Conservation (phyloP, 2,113 vertebrate species). For the Arothron firmamentum region DNA sequence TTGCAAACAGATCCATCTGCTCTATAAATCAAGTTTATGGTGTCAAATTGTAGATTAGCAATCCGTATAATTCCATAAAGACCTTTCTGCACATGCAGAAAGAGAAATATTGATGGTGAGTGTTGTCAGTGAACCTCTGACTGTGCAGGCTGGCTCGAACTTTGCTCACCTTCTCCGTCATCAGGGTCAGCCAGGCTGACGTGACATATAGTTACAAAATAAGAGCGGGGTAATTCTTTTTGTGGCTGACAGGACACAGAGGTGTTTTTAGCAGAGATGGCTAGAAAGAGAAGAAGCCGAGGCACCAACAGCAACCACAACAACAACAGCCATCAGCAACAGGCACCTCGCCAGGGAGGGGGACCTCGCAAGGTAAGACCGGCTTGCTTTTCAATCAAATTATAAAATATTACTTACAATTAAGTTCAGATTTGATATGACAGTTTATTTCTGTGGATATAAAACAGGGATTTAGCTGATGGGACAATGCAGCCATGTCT, state of each 20-base stretch:
- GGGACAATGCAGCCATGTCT: constrained; percentile 1
- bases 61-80: not conserved
- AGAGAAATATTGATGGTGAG: constrained; percentile 16
- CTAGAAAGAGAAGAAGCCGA: constrained; percentile 63
- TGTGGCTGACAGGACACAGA: constrained; percentile 20
- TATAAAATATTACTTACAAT: not conserved
- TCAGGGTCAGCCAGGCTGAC: constrained; percentile 42
- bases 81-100: not conserved
- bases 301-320: constrained; percentile 22
- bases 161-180: constrained; percentile 65
- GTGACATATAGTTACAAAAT: constrained; percentile 24
- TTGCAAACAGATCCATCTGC: too few relatives aligned
- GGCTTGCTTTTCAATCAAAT: too few relatives aligned
- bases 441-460: too few relatives aligned
- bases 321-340: constrained; percentile 37
- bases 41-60: not conserved
- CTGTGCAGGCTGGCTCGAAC: constrained; percentile 50
- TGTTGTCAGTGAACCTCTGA: constrained; percentile 4
- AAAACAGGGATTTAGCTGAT: not conserved
- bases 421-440: not conserved
- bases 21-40: not conserved
- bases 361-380: constrained; percentile 38
- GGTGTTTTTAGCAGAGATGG: constrained; percentile 44
- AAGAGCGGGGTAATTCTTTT: constrained; percentile 5
- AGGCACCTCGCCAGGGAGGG: constrained; percentile 27